Evolutionary conservation across 2,888 invertebrate genomes (phyloP).

Genomic region (Doris montereyensis): DNA sequence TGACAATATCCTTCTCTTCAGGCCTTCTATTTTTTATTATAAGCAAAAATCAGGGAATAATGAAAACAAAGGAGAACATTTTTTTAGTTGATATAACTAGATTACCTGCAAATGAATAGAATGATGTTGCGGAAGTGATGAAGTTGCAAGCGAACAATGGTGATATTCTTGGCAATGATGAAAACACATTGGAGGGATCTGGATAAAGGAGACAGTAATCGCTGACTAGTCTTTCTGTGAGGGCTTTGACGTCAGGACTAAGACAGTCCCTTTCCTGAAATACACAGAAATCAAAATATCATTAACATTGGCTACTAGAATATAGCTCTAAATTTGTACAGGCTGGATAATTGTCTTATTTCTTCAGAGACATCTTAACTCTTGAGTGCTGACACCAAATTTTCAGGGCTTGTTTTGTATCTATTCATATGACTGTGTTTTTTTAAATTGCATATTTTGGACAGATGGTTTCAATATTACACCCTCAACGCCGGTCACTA

Average conservation of each 20-base stretch:
- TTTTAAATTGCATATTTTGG: too few relatives aligned
- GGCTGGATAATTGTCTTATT: too few relatives aligned
- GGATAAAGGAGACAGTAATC: slow-evolving; percentile 88
- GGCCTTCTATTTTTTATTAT: not conserved
- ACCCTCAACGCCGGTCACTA: too few relatives aligned
- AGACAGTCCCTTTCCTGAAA: slow-evolving; percentile 88
- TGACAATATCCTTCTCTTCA: not conserved
- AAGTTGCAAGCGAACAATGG: slow-evolving; percentile 91
- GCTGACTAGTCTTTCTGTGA: slow-evolving; percentile 84
- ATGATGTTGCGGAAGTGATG: slow-evolving; percentile 86
- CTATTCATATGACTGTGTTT: too few relatives aligned
- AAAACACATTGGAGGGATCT: slow-evolving; percentile 80
- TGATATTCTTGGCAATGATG: slow-evolving; percentile 82
- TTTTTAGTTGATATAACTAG: too few relatives aligned
- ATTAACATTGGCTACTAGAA: too few relatives aligned
- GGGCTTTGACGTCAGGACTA: slow-evolving; percentile 82
- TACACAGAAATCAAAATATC: too few relatives aligned
- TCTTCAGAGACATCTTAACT: too few relatives aligned
- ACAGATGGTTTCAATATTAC: too few relatives aligned
- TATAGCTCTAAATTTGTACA: too few relatives aligned
- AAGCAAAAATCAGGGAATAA: not conserved
- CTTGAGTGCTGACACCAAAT: too few relatives aligned
- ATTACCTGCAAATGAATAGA: slow-evolving; percentile 76
- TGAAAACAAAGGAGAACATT: not conserved
- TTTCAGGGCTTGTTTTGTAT: too few relatives aligned